Base-by-base conservation (phyloP, 2,113 vertebrate species). In the Enhydra lutris region DNA sequence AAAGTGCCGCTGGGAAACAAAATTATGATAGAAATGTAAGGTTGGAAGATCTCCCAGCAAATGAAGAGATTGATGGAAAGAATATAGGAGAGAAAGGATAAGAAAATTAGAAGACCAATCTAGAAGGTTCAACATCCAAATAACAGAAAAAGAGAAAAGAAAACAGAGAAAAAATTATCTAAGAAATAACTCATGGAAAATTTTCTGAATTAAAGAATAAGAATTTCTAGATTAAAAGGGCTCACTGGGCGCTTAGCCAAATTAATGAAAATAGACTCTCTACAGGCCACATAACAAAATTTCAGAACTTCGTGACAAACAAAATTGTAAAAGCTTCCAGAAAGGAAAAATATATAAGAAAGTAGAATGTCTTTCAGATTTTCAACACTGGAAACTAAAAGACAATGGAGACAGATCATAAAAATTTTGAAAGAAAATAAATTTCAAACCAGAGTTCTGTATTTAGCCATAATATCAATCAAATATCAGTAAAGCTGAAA, bases 331-430 rank as follows among this genome's bases (percentile, higher is more conserved):
- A 52, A 67, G 59, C 17, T 92, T 73, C 39, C 5, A 89, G 55
- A 94, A 79, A 84, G 23, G 20, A 92, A 92, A 92, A 96, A 79
- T 84, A 85, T 7, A 55, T 71, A 87, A 52, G 63, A 87, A 95
- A 85, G 76, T 63, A 95, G 24, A 87, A 26, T n/a, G n/a, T 69
- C 10, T 97, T 82, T 95, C 24, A 78, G 29, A 20, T 95, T 95
- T 92, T 92, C 20, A 90, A 61, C 1, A 78, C 9, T 74, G 34
- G 18, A 89, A 81, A 42, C 42, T 55, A 87, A 63, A 94, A 95
- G n/a, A 87, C 67, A 93, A 73, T 50, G 52, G 31, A 90, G 6
- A 71, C 20, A 81, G n/a, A 18, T 3, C 24, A 80, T 63, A 92
- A 55, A 80, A 42, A 59, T 59, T 89, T 71, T 84, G 45, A 84